phyloP scores from a whole-genome alignment of 2,888 invertebrate genomes.

The Drepanosiphum platanoidis region DNA sequence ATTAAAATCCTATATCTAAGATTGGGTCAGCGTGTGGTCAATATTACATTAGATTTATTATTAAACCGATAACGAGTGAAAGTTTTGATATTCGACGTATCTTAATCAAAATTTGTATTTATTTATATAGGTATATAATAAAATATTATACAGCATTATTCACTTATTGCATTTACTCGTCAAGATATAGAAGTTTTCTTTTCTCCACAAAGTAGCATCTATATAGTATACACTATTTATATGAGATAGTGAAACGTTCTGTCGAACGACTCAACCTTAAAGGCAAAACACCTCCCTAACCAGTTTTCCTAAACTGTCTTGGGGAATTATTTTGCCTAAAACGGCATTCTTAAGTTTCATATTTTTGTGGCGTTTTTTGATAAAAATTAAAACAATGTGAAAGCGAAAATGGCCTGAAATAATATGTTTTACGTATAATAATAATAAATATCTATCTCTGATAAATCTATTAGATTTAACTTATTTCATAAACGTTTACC shows the following conservation, averaged over 20 bases:
- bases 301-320: slow-evolving; percentile 57
- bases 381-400: slow-evolving; percentile 15
- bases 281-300: slow-evolving; percentile 48
- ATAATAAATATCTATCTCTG: background rate
- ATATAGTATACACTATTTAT: no score
- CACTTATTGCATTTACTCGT: slow-evolving; percentile 11
- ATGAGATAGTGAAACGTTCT: slow-evolving; percentile 38
- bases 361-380: slow-evolving; percentile 18
- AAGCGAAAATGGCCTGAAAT: background rate
- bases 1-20: background rate
- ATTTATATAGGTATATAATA: background rate
- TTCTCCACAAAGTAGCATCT: slow-evolving; percentile 18
- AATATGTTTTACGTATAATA: background rate
- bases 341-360: slow-evolving; percentile 33
- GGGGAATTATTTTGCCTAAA: background rate
- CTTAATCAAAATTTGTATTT: slow-evolving; percentile 42
- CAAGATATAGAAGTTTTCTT: slow-evolving; percentile 17
- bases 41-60: slow-evolving; percentile 51
- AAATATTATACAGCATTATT: slow-evolving; percentile 30
- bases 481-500: background rate
- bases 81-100: slow-evolving; percentile 33
- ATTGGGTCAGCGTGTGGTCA: slow-evolving; percentile 15
- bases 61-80: slow-evolving; percentile 30
- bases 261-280: background rate
- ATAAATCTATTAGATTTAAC: background rate